Evolutionary conservation across 2,888 invertebrate species (phyloP), one percentile per base, ranked within the genome.

Genomic region (Scaptodrosophila latifasciaeformis): DNA sequence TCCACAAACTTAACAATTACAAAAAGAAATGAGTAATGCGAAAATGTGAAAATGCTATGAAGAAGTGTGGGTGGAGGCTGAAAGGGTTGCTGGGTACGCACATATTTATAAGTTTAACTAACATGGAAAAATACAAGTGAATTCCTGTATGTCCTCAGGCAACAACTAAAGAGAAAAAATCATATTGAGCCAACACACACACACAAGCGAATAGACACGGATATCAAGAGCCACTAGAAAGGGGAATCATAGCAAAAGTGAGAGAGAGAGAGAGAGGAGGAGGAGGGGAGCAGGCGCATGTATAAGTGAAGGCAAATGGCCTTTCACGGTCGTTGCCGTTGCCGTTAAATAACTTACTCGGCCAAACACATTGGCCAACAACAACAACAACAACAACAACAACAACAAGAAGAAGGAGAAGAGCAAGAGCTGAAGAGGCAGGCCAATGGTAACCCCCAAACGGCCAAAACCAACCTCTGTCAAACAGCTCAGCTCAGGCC

Each of bases 311-410:
- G 76, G 81, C 81, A 81, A 81, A 78, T 78, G 76, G 80, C 81
- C 80, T 81, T 81, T 81, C 81, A 81, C 71, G 78, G 80, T 70
- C 80, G 79, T 74, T 71, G 70, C n/a, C n/a, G n/a, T n/a, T n/a
- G n/a, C 67, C 66, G 78, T 67, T 50, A 51, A 50, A 57, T 44
- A 29, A 34, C 49, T 58, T 59, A 55, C 55, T 52, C 48, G 59
- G 54, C 43, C 59, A 61, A 67, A 54, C 13, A 12, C 62, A 59
- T 66, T 59, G 47, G 57, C 44, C 49, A 58, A 57, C 54, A 66
- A 64, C 61, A 68, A 54, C 48, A 34, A 30, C 39, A 39, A 12
- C 29, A 46, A 9, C 18, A 37, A 12, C 19, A 7, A 6, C 3
- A 35, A n/a, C 15, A 40, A 17, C 19, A 13, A 24, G 29, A 13